Base-by-base conservation (phyloP, 1,140 invertebrate species). In the Trichogramma pretiosum region DNA sequence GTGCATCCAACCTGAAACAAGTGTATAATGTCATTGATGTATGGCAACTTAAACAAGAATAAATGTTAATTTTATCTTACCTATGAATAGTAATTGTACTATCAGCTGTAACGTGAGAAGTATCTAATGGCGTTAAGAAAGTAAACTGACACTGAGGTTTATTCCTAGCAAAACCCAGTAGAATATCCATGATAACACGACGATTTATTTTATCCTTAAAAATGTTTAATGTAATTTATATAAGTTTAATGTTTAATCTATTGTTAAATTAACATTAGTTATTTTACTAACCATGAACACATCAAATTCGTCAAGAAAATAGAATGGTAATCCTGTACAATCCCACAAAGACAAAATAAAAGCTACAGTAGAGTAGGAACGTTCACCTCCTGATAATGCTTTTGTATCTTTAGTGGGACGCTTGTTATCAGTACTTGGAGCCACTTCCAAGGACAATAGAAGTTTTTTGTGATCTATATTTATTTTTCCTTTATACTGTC, bases 241-340 rank as follows among this genome's bases (percentile, higher is more conserved):
- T 35, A 18, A 46, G 42, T 14, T 40, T 24, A 38, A 8, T 26
- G 22, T 33, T 45, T 22, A 36, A 4, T 47, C 21, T 13, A 40
- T 26, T 10, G 8, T 35, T 44, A 21, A 44, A 22, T 35, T 17
- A 26, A 34, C 17, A 56, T 26, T 22, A 47, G 48, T 50, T 44
- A 35, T 9, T 50, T 52, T 48, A 60, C 61, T 63, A 58, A 85
- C 93, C 87, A 98, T 97, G 65, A 93, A 99, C 0, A 98, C 93
- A 67, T 98, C 95, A 68, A 98, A 98, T 75, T 99, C 95, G 66
- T 98, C 95, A 34, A 98, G 74, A 62, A 96, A 93, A 63, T 91
- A 87, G 67, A 98, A 97, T 0, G 95, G 95, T 48, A 89, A 79
- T 51, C 87, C 81, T 57, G 90, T 85, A 41, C 83, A 84, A 33